Conservation (phyloP, 2,797 vertebrate genomes). For the Chelmon rostratus region DNA sequence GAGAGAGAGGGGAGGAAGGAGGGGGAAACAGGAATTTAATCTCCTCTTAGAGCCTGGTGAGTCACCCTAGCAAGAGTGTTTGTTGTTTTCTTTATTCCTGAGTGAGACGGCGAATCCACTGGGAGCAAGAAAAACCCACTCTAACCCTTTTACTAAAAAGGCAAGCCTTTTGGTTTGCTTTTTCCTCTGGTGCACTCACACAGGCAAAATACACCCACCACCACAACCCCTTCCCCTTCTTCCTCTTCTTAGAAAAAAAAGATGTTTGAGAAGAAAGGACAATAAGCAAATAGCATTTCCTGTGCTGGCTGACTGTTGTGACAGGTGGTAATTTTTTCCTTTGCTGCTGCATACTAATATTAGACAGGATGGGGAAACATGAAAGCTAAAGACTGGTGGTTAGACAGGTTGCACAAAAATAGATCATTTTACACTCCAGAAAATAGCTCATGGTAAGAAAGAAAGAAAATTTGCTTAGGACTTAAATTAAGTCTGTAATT, state of each 20-base stretch:
- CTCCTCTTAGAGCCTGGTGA: conserved; percentile 72
- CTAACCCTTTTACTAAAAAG: conserved; percentile 78
- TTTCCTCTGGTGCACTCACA: conserved; percentile 39
- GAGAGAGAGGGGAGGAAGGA: not conserved
- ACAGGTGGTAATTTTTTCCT: conserved; percentile 54
- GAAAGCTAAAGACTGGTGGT: conserved; percentile 23
- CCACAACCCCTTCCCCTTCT: not conserved
- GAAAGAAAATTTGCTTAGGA: conserved; percentile 23
- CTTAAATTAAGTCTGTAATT: conserved; percentile 41
- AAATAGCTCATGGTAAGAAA: conserved; percentile 32
- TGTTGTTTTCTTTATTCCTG: conserved; percentile 65
- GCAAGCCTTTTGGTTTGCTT: conserved; percentile 45
- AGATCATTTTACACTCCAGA: conserved; percentile 20
- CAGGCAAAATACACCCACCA: conserved; percentile 23
- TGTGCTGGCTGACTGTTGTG: conserved; percentile 52
- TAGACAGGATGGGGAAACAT: conserved; percentile 32
- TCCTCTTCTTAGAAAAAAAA: conserved; percentile 1
- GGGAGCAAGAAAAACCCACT: conserved; percentile 69
- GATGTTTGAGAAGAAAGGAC: conserved; percentile 27
- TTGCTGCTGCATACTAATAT: conserved; percentile 43
- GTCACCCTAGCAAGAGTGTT: conserved; percentile 59
- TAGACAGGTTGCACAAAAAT: conserved; percentile 33
- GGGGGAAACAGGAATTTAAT: conserved; percentile 63
- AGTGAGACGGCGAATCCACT: conserved; percentile 54
- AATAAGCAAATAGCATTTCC: conserved; percentile 54